phyloP scores from a whole-genome alignment of 2,113 vertebrate species.

The Thomomys bottae region DNA sequence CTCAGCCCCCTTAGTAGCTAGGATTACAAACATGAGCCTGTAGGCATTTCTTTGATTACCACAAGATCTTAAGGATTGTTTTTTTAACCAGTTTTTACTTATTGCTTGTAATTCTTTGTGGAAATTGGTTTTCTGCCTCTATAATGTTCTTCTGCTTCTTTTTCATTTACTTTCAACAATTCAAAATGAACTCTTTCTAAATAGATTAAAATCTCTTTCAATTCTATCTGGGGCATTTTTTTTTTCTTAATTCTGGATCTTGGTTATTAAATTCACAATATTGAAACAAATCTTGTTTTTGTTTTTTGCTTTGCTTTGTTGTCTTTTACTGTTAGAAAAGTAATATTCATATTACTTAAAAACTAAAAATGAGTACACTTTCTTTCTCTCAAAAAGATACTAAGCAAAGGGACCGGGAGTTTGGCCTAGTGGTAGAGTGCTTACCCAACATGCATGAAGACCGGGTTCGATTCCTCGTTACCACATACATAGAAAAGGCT shows the following conservation, averaged over 20 bases:
- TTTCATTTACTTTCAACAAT: neutral
- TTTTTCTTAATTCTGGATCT: neutral
- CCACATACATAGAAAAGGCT: no score
- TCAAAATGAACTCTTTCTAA: conserved; percentile 30
- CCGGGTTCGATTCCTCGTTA: no score
- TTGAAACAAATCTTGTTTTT: neutral
- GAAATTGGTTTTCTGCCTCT: neutral
- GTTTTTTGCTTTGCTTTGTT: neutral
- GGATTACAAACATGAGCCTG: neutral
- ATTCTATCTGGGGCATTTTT: neutral
- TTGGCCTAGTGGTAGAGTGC: no score
- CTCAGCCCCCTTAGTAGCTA: neutral
- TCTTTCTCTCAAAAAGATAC: neutral
- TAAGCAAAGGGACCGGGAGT: no score
- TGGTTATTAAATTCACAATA: conserved; percentile 24
- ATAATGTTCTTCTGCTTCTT: conserved; percentile 7
- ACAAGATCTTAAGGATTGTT: neutral
- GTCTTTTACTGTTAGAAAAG: neutral
- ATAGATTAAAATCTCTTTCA: conserved; percentile 22
- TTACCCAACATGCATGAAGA: no score
- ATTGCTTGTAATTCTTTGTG: neutral
- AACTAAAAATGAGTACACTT: conserved; percentile 11
- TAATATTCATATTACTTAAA: neutral
- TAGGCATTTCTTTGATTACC: neutral
- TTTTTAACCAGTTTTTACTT: conserved; percentile 19